phyloP scores from a whole-genome alignment of 1,140 invertebrate genomes.

The Eumeta japonica region DNA sequence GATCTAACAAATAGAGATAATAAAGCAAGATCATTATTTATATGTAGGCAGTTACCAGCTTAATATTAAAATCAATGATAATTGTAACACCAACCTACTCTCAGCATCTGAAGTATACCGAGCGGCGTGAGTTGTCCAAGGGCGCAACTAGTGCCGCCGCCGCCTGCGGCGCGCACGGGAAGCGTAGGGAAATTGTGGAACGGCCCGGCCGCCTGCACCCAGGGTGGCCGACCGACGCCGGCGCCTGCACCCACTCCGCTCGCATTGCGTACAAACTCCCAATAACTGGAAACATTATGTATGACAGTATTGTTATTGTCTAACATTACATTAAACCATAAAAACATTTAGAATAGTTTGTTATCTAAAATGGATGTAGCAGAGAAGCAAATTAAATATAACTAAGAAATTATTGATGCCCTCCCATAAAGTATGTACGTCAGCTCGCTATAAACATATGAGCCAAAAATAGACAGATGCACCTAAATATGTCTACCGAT shows the following conservation, averaged over 20 bases:
- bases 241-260: constrained; percentile 51
- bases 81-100: constrained; percentile 67
- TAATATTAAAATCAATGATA: no score
- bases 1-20: no score
- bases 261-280: constrained; percentile 62
- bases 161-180: constrained; percentile 54
- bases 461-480: no score
- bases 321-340: no score
- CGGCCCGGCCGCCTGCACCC: constrained; percentile 72
- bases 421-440: no score
- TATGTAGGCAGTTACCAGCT: no score
- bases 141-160: constrained; percentile 57
- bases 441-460: no score
- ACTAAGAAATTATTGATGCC: no score
- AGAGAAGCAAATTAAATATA: neutral
- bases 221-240: constrained; percentile 66
- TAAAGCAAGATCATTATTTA: no score
- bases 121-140: constrained; percentile 72
- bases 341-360: no score
- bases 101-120: constrained; percentile 68
- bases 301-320: no score
- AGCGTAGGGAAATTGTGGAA: constrained; percentile 81
- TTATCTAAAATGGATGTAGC: neutral
- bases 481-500: no score
- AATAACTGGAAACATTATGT: constrained; percentile 52